A percentile compares a stretch with the other conserved stretches of the same genome.
Evolutionary conservation across 2,888 invertebrate genomes (phyloP).

Genomic region (Omphaloscelis lunosa): DNA sequence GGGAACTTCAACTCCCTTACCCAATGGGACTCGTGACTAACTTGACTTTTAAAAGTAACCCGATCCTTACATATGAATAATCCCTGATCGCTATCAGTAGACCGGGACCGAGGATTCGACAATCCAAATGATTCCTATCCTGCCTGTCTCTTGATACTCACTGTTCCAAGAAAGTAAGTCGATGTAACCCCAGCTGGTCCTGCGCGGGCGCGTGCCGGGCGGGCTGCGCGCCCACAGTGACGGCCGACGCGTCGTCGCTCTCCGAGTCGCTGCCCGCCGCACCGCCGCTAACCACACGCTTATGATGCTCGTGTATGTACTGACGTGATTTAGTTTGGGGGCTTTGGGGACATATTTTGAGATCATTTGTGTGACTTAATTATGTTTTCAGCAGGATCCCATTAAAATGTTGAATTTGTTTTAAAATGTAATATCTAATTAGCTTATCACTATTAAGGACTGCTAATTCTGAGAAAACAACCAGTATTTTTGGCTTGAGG

Average conservation of each 20-base stretch:
- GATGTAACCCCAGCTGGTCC: slow-evolving; percentile 88
- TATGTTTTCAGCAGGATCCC: too few species aligned
- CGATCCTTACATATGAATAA: too few species aligned
- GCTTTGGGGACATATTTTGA: not conserved
- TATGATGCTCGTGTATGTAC: slow-evolving; percentile 45
- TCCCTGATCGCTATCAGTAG: not conserved
- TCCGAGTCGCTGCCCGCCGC: slow-evolving; percentile 92
- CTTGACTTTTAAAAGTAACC: too few species aligned
- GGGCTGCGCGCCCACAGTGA: slow-evolving; percentile 80
- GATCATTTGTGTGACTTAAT: not conserved
- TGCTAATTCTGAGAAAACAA: not conserved
- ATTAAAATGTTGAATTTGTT: not conserved
- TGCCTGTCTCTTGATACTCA: slow-evolving; percentile 68
- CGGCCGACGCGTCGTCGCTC: slow-evolving; percentile 92
- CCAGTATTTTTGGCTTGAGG: not conserved
- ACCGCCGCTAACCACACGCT: slow-evolving; percentile 72
- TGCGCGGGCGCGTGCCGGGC: slow-evolving; percentile 79
- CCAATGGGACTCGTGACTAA: too few species aligned
- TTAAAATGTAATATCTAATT: not conserved
- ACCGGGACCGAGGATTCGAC: not conserved
- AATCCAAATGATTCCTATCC: not conserved
- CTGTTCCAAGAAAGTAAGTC: slow-evolving; percentile 84
- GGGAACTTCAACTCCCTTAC: too few species aligned
- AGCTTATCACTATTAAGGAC: not conserved
- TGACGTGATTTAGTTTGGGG: slow-evolving; percentile 51